Base-by-base conservation (phyloP, 2,888 invertebrate genomes). In the Onthophagus sagittarius region DNA sequence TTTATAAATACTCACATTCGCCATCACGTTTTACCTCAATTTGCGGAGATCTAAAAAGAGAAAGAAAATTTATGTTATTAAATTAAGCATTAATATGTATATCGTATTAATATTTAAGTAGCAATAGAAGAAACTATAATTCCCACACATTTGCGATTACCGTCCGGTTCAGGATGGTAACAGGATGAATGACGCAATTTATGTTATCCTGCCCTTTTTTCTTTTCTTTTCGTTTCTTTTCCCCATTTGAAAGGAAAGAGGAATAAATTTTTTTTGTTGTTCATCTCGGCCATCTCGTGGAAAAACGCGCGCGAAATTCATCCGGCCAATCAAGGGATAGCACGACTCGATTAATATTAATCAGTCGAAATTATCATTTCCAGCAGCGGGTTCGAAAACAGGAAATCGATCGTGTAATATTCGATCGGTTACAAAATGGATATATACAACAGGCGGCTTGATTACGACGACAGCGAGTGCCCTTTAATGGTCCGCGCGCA, bases 351-450 rank as follows among this genome's bases (percentile, higher is more conserved):
- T 53, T 53, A 53, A 53, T 53, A 53, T 53, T 53, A 53, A 53
- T 53, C 39, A 11, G 39, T 2, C 23, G 5, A 11, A 53, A 53
- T 53, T 53, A 53, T 53, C 39, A 53, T 53, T 53, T 53, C 39
- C 39, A 53, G 39, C 39, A 53, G 39, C 11, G 7, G 1, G 39
- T 11, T 53, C 39, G 39, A 53, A 53, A 53, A 53, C 39, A 53
- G 39, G 39, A 53, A 53, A 53, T 53, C 39, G 39, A 53, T 53
- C 39, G 39, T 67, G 67, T 67, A 67, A 67, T 67, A 67, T 67
- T 23, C 31, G 32, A 67, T 31, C 67, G 67, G 67, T 67, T 67
- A 67, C 67, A 67, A 67, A 67, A 67, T 67, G 67, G 67, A 67
- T 67, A 67, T 67, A 67, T 67, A 67, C 67, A 67, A 67, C 31